Evolutionary conservation across 1,140 invertebrate species (phyloP), one percentile per base, ranked within the genome.

Genomic region (Aricia agestis): DNA sequence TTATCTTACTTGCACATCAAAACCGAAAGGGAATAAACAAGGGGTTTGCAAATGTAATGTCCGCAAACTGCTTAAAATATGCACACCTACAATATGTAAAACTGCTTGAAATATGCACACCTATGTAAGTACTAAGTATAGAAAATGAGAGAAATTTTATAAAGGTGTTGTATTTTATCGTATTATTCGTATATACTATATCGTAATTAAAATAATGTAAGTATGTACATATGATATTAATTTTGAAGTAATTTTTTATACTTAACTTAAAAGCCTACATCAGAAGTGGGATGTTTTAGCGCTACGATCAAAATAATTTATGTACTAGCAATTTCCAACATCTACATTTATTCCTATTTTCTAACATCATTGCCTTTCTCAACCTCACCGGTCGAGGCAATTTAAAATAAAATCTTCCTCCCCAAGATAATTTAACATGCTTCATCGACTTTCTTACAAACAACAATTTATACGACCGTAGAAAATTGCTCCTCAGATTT

Each of bases 401-500:
- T 85, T 85, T 85, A 78, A 84, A 83, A 85, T 82, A 84, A 69
- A 84, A 83, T 82, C 80, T 25, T 78, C 79, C 71, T 78, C 76
- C 78, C 81, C 76, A 76, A 82, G 82, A 85, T 81, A 83, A 86
- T 84, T 85, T 87, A 80, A 83, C 82, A 84, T 76, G 78, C 79
- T 77, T 75, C 78, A 83, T 83, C 79, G 78, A 83, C 79, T 82
- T 74, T 82, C 74, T 36, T 72, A 61, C 72, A 41, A 72, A 57
- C 58, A 70, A 6, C 41, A 42, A 42, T 36, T 32, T 41, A 73
- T 77, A 42, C 71, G 72, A 78, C 74, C 73, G 73, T 80, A 74
- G 74, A 79, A 87, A 90, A 88, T 87, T 79, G 83, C 82, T 81
- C 78, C 82, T 83, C 79, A 84, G 85, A 87, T 88, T 85, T 85